phyloP scores from a whole-genome alignment of 2,888 invertebrate genomes.

The Cynaeus angustus region DNA sequence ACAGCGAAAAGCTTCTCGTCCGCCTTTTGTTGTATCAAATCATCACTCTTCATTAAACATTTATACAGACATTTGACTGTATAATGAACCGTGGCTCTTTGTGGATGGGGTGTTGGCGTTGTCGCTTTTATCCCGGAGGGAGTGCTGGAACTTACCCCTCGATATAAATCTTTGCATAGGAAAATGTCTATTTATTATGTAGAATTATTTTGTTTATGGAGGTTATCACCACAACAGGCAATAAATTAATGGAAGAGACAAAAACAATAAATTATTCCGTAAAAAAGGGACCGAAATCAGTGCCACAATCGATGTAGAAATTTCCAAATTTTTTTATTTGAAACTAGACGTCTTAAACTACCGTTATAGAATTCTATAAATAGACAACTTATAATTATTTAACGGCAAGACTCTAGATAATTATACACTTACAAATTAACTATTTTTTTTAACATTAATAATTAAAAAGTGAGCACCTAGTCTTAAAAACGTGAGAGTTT shows the following conservation, averaged over 20 bases:
- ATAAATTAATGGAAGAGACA: neutral
- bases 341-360: no score
- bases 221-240: neutral
- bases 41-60: conserved; percentile 72
- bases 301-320: no score
- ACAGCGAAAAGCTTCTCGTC: conserved; percentile 9
- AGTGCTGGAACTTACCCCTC: conserved; percentile 63
- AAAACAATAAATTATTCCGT: no score
- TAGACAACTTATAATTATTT: no score
- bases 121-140: conserved; percentile 61
- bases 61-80: conserved; percentile 71
- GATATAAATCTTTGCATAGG: conserved; percentile 59
- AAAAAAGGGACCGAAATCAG: no score
- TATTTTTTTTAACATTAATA: no score
- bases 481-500: no score
- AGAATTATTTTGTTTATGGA: conserved; percentile 15
- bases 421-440: no score
- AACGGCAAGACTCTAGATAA: no score
- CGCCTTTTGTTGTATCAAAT: conserved; percentile 61
- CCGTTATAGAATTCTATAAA: no score
- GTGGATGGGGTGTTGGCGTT: conserved; percentile 63
- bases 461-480: no score
- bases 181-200: conserved; percentile 33
- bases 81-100: conserved; percentile 68
- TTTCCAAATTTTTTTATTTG: no score